A percentile compares a stretch with the other conserved stretches of the same genome.
Conservation (phyloP, 2,113 vertebrate species). For the Phaethon lepturus region DNA sequence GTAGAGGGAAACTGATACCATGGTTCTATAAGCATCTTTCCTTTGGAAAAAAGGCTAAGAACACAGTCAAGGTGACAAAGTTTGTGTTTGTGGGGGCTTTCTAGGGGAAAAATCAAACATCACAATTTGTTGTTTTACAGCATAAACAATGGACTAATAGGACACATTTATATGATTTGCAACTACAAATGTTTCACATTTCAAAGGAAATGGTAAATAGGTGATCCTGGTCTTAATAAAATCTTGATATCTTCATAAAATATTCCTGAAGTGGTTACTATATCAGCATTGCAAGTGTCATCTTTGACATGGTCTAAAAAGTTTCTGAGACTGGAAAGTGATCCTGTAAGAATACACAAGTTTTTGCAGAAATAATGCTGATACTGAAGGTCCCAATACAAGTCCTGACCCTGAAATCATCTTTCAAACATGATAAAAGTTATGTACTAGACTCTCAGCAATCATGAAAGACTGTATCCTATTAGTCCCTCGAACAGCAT, state of each 20-base stretch:
- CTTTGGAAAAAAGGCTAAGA: background rate
- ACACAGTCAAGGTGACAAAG: background rate
- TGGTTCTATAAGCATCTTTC: background rate
- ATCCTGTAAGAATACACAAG: background rate
- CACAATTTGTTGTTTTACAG: background rate
- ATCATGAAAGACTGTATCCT: background rate
- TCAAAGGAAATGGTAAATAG: background rate
- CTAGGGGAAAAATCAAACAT: background rate
- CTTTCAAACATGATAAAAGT: background rate
- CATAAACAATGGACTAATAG: background rate
- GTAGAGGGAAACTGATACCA: background rate
- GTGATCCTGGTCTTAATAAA: background rate
- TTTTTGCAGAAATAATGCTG: background rate
- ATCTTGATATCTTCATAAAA: background rate
- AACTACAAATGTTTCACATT: background rate
- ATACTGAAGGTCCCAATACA: background rate
- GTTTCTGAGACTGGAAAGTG: background rate
- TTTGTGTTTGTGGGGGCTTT: background rate
- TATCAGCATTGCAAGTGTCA: background rate
- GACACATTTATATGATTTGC: background rate
- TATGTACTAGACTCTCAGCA: background rate
- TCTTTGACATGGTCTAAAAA: background rate
- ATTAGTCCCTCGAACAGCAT: fast-evolving
- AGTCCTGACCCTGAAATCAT: background rate
- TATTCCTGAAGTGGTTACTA: background rate